A percentile compares a stretch with the other conserved stretches of the same genome.
These are phyloP conservation scores for Struthio camelus DNA, from an alignment of 2,113 vertebrate genomes.

Conservation along the genomic window DNA sequence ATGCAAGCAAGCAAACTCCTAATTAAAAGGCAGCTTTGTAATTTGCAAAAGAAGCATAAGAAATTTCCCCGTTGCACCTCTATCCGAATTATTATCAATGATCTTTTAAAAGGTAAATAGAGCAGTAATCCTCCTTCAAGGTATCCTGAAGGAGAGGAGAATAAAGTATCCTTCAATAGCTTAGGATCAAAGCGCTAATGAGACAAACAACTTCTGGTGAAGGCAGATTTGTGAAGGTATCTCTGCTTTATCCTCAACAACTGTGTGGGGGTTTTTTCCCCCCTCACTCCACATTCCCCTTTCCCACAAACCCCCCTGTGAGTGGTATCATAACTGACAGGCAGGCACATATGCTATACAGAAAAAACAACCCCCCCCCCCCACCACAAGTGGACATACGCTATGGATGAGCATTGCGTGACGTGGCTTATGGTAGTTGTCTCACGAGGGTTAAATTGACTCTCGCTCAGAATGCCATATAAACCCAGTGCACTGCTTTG, in stretches of 20 bases:
- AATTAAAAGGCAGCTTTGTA: not conserved
- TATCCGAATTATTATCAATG: not conserved
- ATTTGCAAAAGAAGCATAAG: not conserved
- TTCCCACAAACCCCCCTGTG: not conserved
- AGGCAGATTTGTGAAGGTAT: not conserved
- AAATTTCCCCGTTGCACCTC: not conserved
- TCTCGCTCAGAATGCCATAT: not conserved
- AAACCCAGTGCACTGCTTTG: not conserved
- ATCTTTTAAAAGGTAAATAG: not conserved
- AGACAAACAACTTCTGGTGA: not conserved
- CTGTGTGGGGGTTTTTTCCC: not conserved
- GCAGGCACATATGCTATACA: accelerated
- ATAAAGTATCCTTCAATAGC: not conserved
- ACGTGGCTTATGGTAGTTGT: not conserved
- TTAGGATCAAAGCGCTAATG: not conserved
- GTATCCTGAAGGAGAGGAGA: not conserved
- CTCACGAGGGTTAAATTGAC: not conserved
- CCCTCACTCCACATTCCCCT: not conserved
- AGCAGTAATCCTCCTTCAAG: not conserved
- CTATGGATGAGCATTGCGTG: not conserved
- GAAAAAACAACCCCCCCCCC: not conserved
- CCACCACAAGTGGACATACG: no score
- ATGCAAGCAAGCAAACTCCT: not conserved
- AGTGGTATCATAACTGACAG: not conserved
- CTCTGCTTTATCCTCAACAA: not conserved